Percentiles rank a stretch among this genome's conserved stretches.
These are phyloP conservation scores for Agrilus planipennis DNA, from an alignment of 1,140 invertebrate species.

Conservation along the genomic window DNA sequence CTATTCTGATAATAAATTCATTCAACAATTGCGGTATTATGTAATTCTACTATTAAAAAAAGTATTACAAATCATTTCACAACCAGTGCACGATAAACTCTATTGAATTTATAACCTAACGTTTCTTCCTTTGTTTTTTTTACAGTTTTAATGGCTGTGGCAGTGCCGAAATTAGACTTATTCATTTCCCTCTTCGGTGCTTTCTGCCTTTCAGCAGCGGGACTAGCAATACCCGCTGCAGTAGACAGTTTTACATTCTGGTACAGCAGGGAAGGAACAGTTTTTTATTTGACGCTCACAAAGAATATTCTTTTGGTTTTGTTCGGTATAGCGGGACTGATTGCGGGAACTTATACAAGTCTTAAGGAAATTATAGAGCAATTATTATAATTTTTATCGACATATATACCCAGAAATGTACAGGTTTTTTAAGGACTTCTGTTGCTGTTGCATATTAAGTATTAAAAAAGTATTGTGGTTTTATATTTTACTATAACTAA, in stretches of 20 bases:
- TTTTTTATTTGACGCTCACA: constrained; percentile 33
- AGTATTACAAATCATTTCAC: too few relatives aligned
- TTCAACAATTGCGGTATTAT: too few relatives aligned
- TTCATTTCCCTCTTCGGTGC: constrained; percentile 87
- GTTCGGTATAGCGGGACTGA: constrained; percentile 52
- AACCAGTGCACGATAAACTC: too few relatives aligned
- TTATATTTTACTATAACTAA: too few relatives aligned
- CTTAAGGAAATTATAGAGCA: constrained; percentile 40
- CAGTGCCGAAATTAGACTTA: constrained; percentile 70
- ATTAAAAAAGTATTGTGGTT: too few relatives aligned
- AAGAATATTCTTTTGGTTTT: constrained; percentile 61
- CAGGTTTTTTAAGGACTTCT: too few relatives aligned
- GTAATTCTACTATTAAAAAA: too few relatives aligned
- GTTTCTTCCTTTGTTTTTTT: too few relatives aligned
- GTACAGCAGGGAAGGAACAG: constrained; percentile 40
- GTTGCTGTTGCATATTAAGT: too few relatives aligned
- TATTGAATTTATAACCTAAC: too few relatives aligned
- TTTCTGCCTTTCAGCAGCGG: constrained; percentile 69
- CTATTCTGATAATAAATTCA: too few relatives aligned
- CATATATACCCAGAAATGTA: too few relatives aligned
- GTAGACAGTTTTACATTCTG: constrained; percentile 60
- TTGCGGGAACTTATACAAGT: constrained; percentile 61
- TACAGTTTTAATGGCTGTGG: constrained; percentile 64
- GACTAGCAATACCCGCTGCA: constrained; percentile 77
- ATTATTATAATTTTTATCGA: constrained; percentile 10